Conservation (phyloP, 1,140 invertebrate genomes). For the Leptopilina clavipes region DNA sequence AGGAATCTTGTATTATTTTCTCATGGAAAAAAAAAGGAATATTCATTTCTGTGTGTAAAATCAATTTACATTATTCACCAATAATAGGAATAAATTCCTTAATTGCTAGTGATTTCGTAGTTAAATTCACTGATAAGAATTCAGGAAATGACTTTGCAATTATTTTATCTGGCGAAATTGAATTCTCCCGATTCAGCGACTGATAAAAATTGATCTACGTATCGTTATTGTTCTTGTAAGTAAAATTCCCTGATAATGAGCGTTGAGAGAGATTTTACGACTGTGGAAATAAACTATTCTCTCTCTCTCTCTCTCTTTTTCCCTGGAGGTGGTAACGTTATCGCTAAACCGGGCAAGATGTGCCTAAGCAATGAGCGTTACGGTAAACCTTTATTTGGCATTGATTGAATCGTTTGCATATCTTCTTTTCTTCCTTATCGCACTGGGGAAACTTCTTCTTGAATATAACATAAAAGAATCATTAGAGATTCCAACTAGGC, state of each 20-base stretch:
- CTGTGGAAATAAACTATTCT: not conserved
- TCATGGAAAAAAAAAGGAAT: too few species aligned
- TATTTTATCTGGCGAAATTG: not conserved
- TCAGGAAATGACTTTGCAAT: not conserved
- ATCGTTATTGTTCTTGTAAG: conserved; percentile 27
- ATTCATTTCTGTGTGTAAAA: too few species aligned
- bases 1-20: too few species aligned
- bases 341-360: not conserved
- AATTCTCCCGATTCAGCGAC: not conserved
- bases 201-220: conserved; percentile 21
- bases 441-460: not conserved
- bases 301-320: not conserved
- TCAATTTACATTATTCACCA: too few species aligned
- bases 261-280: not conserved
- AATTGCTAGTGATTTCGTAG: not conserved
- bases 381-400: conserved; percentile 31
- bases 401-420: conserved; percentile 27
- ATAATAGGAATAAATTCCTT: not conserved
- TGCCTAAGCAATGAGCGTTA: not conserved
- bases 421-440: conserved; percentile 25
- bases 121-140: conserved; percentile 19
- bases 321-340: conserved; percentile 16
- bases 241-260: conserved; percentile 31
- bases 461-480: conserved; percentile 13
- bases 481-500: conserved; percentile 4